Evolutionary conservation across 2,888 invertebrate species (phyloP).

Genomic region (Caenorhabditis sp.): DNA sequence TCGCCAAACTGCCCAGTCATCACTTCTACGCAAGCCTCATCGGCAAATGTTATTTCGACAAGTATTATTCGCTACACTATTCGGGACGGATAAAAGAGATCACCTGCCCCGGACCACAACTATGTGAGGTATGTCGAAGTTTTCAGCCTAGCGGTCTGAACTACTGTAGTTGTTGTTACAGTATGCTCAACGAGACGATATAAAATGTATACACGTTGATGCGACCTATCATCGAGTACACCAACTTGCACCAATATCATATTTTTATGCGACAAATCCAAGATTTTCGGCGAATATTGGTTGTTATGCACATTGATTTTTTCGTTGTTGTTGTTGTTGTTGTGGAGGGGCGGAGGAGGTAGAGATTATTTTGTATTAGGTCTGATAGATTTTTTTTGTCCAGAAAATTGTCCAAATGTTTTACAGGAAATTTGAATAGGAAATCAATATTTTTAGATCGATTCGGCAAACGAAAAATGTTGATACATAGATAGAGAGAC

Average conservation of each 20-base stretch:
- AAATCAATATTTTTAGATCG: too few species aligned
- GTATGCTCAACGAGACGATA: slow-evolving; percentile 2
- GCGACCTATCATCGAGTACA: background rate
- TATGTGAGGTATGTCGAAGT: background rate
- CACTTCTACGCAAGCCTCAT: slow-evolving; percentile 22
- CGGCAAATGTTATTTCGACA: slow-evolving; percentile 19
- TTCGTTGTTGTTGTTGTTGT: too few species aligned
- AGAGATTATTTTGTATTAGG: too few species aligned
- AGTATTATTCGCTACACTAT: slow-evolving; percentile 26
- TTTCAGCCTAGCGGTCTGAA: too few species aligned
- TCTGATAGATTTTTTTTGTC: too few species aligned
- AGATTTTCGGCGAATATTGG: slow-evolving; percentile 10
- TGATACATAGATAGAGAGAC: too few species aligned
- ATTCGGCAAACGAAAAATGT: too few species aligned
- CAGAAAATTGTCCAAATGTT: too few species aligned
- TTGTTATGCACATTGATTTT: slow-evolving; percentile 11
- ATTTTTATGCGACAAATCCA: slow-evolving; percentile 7
- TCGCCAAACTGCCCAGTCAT: slow-evolving; percentile 15
- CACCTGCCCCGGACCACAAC: slow-evolving; percentile 14
- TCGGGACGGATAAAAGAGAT: slow-evolving; percentile 34
- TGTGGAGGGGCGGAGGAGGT: too few species aligned
- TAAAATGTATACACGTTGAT: slow-evolving; percentile 17
- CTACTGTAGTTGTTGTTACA: background rate
- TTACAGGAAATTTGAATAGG: too few species aligned
- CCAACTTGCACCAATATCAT: slow-evolving; percentile 8